Evolutionary conservation across 2,797 vertebrate species (phyloP).

Genomic region (Numenius phaeopus): DNA sequence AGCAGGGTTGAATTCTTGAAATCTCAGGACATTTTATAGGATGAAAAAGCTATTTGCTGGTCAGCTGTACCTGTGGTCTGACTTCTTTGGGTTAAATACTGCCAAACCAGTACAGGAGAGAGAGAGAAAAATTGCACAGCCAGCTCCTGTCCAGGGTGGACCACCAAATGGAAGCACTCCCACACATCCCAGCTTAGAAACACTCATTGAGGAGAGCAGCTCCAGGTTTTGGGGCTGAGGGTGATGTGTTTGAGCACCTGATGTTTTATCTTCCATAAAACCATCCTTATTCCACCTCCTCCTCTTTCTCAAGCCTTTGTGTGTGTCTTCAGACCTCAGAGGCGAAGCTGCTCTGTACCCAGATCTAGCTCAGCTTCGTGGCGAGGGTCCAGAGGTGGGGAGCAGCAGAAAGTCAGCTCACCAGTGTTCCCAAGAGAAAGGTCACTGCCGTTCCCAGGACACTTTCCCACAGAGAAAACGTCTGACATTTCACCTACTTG

Average conservation of each 20-base stretch:
- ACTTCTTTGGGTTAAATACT: neutral
- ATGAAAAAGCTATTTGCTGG: neutral
- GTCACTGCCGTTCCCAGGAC: neutral
- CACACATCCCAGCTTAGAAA: neutral
- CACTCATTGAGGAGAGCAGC: neutral
- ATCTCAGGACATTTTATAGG: neutral
- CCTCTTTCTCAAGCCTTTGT: neutral
- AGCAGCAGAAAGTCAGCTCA: neutral
- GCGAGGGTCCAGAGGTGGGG: fast-evolving
- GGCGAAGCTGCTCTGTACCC: neutral
- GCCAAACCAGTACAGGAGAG: neutral
- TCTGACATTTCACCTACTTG: neutral
- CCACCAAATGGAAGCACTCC: neutral
- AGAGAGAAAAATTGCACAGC: neutral
- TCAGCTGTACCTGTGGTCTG: neutral
- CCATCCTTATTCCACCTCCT: neutral
- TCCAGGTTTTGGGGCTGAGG: neutral
- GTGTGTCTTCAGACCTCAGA: neutral
- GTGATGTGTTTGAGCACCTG: neutral
- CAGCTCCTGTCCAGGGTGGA: neutral
- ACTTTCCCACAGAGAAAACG: neutral
- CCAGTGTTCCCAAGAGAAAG: neutral
- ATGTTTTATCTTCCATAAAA: neutral
- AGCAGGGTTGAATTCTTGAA: neutral
- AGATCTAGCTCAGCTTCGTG: neutral